Evolutionary conservation across 2,888 invertebrate genomes (phyloP).

Genomic region (Callimorpha dominula): DNA sequence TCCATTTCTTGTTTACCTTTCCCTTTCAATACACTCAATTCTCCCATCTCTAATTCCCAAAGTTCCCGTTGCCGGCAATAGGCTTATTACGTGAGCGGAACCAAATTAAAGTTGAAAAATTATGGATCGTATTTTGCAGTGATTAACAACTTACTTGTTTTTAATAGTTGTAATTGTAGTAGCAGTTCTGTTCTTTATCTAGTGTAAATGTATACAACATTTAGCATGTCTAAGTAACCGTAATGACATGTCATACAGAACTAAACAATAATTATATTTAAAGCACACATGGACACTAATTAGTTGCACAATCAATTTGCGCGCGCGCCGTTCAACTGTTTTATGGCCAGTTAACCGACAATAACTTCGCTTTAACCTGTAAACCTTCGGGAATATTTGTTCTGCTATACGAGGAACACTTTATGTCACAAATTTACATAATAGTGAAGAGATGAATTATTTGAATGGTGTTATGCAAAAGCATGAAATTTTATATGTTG

Average conservation of each 20-base stretch:
- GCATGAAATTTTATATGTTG: conserved; percentile 1
- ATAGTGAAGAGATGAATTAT: conserved; percentile 7
- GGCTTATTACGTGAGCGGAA: no score
- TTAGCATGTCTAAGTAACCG: neutral
- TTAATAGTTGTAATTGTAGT: neutral
- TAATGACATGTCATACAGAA: conserved; percentile 12
- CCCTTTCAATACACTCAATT: no score
- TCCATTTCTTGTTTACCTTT: no score
- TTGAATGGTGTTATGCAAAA: conserved; percentile 8
- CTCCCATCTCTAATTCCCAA: no score
- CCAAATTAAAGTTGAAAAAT: no score
- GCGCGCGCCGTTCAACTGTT: conserved; percentile 11
- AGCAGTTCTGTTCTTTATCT: neutral
- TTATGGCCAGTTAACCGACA: conserved; percentile 31
- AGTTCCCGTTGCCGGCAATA: no score
- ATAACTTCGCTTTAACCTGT: conserved; percentile 30
- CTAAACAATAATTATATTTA: conserved; percentile 14
- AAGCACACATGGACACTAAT: conserved; percentile 26
- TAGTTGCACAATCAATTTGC: conserved; percentile 38
- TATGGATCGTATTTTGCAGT: no score
- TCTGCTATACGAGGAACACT: neutral
- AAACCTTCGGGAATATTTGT: conserved; percentile 15
- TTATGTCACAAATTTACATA: conserved; percentile 19
- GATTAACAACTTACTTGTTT: no score
- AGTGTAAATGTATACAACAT: neutral